Evolutionary conservation across 2,888 invertebrate genomes (phyloP), one percentile per base, ranked within the genome.

Genomic region (Chaetogeoica ovagalla): DNA sequence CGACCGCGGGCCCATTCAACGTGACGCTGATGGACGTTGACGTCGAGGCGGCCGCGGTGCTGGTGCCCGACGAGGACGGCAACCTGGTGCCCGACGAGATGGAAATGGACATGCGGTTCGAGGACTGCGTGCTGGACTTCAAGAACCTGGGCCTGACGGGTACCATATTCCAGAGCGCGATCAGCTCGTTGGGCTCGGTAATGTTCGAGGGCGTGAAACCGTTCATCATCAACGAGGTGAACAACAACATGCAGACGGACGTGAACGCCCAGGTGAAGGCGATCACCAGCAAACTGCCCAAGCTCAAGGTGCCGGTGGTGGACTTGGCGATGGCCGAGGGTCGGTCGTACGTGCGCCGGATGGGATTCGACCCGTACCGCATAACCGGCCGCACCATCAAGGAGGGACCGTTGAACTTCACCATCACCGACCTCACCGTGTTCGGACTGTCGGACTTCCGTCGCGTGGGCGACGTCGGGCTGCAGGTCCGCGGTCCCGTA

Each of bases 121-220:
- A 88, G 69, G 91, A 90, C 69, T 93, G 95, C 84, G 88, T 90
- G 13, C 91, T 95, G 87, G 91, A 95, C 84, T 95, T 96, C 84
- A 90, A 94, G 86, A 94, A 94, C 85, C 89, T 95, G 0, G 93
- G 94, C 8, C 90, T 94, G 83, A 88, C 94, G 82, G 94, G 92
- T 0, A 89, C 89, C 63, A 86, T 91, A 79, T 88, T 91, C 81
- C 92, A 93, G 86, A 90, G 93, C 0, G 88, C 94, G 63, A 90
- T 95, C 62, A 95, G 94, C 86, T 91, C 93, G 0, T 90, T 94
- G 0, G 94, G 95, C 0, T 90, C 90, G 21, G 90, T 94, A 82
- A 89, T 96, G 15, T 95, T 96, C 84, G 94, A 94, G 85, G 92
- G 93, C 8, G 92, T 96, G 84, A 95, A 96, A 85, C 95, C 95